Base-by-base conservation (phyloP, 2,113 vertebrate genomes). In the Neodontobutis hainanensis region DNA sequence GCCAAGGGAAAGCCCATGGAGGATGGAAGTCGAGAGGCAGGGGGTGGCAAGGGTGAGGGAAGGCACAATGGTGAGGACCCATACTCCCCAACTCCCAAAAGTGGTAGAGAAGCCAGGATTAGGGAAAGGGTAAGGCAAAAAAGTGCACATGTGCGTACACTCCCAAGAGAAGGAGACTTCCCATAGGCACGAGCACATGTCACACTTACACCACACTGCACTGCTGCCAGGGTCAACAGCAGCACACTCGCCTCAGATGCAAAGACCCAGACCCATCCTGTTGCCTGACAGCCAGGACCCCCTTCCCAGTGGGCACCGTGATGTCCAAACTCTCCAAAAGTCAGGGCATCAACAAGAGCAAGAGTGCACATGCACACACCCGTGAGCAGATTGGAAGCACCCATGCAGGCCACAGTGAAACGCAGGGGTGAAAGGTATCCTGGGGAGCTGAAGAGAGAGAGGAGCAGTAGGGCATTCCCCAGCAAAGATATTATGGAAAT, bases 21-120 rank as follows among this genome's bases (percentile, higher is more conserved):
- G 79, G 88, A 95, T 89, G 75, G 94, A 65, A 73, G 90, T 90
- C 79, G 86, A 12, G 93, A 90, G 0, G 92, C 62, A 0, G 95
- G 89, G 5, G 86, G 93, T 11, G 95, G 95, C 0, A 94, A 84
- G 0, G 95, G 93, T 0, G 95, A 95, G 0, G 95, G 96, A 60
- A 97, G 92, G 81, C 97, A 99, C 70, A 99, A 94, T 0, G 97
- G 96, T 0, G 96, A 95, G 1, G 95, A 89, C n/a, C 95, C 94
- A 0, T 96, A 99, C 40, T 97, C 94, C 2, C 96, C 96, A 0
- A 98, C 61, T 2, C 94, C 94, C 61, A 92, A 80, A 4, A 97
- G 87, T 0, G 96, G 96, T 69, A 99, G 89, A 4, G 91, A 65
- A 0, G 95, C 96, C 0, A 95, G 89, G 38, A 82, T 82, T 7